These are phyloP conservation scores for Xestia c-nigrum DNA, from an alignment of 2,888 invertebrate genomes.

Conservation along the genomic window DNA sequence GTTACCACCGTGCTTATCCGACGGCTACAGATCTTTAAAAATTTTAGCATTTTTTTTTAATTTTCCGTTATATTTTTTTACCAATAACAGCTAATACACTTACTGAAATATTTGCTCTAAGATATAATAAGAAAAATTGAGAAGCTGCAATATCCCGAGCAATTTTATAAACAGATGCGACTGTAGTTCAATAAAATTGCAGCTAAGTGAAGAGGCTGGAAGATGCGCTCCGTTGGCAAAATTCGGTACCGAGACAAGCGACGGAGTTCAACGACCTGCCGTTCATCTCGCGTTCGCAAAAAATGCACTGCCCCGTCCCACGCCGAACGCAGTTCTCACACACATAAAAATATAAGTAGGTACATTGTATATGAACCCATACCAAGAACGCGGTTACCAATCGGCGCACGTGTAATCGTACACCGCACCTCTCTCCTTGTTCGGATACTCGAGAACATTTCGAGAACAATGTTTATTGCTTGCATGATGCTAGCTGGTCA, in stretches of 20 bases:
- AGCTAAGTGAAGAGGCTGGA: conserved; percentile 66
- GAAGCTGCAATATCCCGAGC: background rate
- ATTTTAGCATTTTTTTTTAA: conserved; percentile 9
- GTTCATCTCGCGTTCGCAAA: conserved; percentile 88
- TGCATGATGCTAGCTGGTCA: conserved; percentile 69
- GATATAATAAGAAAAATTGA: background rate
- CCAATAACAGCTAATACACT: background rate
- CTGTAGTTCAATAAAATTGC: conserved; percentile 57
- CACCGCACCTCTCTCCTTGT: conserved; percentile 81
- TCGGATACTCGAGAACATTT: conserved; percentile 78
- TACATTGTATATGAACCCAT: conserved; percentile 77
- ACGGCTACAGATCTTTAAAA: conserved; percentile 45
- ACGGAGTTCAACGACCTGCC: conserved; percentile 85
- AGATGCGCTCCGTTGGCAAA: conserved; percentile 86
- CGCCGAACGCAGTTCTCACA: conserved; percentile 86
- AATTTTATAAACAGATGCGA: conserved; percentile 14
- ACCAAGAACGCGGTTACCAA: conserved; percentile 81
- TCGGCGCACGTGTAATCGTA: conserved; percentile 82
- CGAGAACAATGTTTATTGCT: conserved; percentile 79
- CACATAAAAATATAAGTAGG: conserved; percentile 73
- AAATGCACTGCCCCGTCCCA: conserved; percentile 90
- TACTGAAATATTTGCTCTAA: background rate
- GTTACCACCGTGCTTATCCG: conserved; percentile 65
- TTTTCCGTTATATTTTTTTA: conserved; percentile 1
- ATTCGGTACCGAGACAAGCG: conserved; percentile 85